Conservation (phyloP, 1,140 invertebrate genomes). For the Heliconius himera region DNA sequence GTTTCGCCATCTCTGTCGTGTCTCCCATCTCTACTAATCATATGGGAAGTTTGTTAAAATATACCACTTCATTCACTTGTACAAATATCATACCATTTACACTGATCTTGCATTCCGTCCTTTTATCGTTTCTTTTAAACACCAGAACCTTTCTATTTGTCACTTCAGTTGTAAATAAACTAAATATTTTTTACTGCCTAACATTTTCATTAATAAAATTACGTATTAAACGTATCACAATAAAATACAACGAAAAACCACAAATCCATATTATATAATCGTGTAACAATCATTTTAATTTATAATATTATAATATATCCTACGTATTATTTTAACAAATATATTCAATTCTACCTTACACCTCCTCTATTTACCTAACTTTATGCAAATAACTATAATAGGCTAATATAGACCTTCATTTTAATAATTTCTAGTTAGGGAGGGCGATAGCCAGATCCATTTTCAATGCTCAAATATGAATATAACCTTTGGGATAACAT, state of each 20-base stretch:
- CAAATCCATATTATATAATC: neutral
- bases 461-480: conserved; percentile 29
- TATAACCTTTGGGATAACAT: conserved; percentile 30
- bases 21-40: no score
- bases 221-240: neutral
- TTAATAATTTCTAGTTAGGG: conserved; percentile 41
- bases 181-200: no score
- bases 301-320: neutral
- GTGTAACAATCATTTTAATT: neutral
- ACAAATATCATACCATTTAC: no score
- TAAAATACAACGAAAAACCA: neutral
- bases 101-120: no score
- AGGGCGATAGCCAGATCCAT: conserved; percentile 26
- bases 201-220: no score
- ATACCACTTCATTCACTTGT: no score
- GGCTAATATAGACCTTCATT: conserved; percentile 36
- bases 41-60: no score
- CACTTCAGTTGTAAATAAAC: no score
- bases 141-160: no score
- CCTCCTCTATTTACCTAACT: conserved; percentile 23
- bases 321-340: neutral
- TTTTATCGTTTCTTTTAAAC: no score
- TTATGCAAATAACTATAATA: conserved; percentile 30
- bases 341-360: neutral
- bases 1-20: no score